phyloP scores from a whole-genome alignment of 2,113 vertebrate genomes.

The Ictidomys tridecemlineatus region DNA sequence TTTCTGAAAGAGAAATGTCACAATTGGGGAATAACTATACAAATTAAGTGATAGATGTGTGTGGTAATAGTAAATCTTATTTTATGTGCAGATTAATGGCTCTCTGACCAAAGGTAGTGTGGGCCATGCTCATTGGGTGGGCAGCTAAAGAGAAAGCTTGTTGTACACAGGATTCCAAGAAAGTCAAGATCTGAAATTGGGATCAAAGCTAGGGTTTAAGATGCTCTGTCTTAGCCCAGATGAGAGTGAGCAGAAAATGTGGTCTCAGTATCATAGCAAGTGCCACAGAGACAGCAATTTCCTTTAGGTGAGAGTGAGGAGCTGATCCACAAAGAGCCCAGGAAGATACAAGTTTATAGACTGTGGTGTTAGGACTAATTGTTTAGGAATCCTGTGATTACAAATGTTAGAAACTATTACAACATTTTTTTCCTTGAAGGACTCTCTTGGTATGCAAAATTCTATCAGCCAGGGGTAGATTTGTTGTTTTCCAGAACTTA shows the following conservation, averaged over 20 bases:
- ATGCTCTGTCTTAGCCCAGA: not conserved
- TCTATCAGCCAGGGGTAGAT: not conserved
- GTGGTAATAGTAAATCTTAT: not conserved
- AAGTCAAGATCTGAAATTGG: not conserved
- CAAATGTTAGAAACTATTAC: not conserved
- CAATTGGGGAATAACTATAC: not conserved
- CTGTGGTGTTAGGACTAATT: not conserved
- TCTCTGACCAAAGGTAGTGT: not conserved
- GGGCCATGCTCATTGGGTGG: not conserved
- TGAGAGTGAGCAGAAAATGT: not conserved
- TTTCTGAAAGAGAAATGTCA: conserved; percentile 47
- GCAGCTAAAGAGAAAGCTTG: not conserved
- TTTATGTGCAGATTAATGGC: not conserved
- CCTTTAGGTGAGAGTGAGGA: not conserved
- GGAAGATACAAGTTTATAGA: not conserved
- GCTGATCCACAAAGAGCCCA: not conserved
- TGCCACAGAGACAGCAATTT: not conserved
- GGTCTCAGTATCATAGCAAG: not conserved
- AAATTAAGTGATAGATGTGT: not conserved
- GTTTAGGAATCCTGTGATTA: not conserved
- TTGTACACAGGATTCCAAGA: not conserved
- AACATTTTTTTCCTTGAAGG: not conserved
- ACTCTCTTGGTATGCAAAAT: not conserved
- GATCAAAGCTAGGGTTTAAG: not conserved
- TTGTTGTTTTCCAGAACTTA: not conserved